phyloP scores from a whole-genome alignment of 2,888 invertebrate genomes.

The Andrena fulva region DNA sequence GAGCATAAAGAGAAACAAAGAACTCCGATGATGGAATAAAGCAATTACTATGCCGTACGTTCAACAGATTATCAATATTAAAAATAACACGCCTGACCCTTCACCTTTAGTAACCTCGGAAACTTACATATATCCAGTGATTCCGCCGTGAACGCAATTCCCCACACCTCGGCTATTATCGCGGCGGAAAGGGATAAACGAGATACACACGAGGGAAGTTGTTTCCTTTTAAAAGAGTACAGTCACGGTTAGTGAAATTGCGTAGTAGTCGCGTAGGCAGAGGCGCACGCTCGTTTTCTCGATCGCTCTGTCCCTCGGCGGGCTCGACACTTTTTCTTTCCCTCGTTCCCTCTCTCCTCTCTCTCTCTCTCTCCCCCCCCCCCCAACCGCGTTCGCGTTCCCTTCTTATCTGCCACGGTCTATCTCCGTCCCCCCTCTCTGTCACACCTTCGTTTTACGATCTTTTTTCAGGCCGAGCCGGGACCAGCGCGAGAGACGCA shows the following conservation, averaged over 20 bases:
- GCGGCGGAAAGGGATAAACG: background rate
- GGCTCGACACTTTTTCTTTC: conserved; percentile 46
- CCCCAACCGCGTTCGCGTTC: background rate
- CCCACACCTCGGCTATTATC: too few relatives aligned
- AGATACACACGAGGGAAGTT: conserved; percentile 4
- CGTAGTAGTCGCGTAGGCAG: conserved; percentile 50
- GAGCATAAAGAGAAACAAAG: background rate
- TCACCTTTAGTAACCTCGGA: background rate
- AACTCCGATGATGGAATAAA: background rate
- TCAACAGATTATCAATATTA: background rate
- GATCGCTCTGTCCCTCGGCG: conserved; percentile 34
- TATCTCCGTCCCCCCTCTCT: conserved; percentile 13
- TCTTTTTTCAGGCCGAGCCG: background rate
- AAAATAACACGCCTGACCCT: background rate
- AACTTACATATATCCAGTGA: background rate
- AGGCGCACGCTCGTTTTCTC: conserved; percentile 38
- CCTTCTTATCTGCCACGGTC: conserved; percentile 4
- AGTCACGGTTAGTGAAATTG: conserved; percentile 44
- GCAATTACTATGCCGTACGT: too few relatives aligned
- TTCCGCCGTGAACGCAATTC: background rate
- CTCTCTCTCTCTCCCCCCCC: background rate
- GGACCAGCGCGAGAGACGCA: conserved; percentile 17
- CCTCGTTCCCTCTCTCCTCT: conserved; percentile 24
- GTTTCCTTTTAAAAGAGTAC: conserved; percentile 19
- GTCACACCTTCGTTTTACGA: background rate